Evolutionary conservation across 2,113 vertebrate genomes (phyloP), one percentile per base, ranked within the genome.

Genomic region (Poeciliopsis retropinna): DNA sequence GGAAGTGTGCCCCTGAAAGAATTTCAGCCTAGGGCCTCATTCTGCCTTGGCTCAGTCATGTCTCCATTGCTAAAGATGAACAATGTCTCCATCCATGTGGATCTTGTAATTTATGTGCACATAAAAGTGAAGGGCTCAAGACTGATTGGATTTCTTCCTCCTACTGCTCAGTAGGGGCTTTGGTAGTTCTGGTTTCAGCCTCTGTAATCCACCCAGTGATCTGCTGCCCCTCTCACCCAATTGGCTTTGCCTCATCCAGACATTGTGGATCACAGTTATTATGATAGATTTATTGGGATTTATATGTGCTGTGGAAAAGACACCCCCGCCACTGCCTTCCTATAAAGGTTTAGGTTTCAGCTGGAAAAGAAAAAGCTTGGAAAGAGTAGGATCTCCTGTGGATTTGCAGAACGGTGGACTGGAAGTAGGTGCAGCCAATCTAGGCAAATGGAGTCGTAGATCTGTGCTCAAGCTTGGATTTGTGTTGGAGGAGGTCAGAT

Each of bases 251-350:
- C 83, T 85, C 87, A 87, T 87, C 86, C 90, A 92, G 91, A 92
- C 89, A 89, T 68, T 0, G 44, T 80, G 91, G 89, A 93, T 92
- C 89, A 70, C 88, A 81, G 90, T 92, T 88, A 92, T 93, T 92
- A 90, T 89, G 85, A 90, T 88, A 85, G 90, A 91, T 93, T 92
- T 91, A 89, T 93, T 85, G 75, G 88, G 90, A 86, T 92, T 89
- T 87, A 86, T 86, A 87, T 73, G 70, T 34, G 74, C 84, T 67
- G 82, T 73, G 86, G 81, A 89, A 84, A 88, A 91, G 77, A 80
- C 70, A 61, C 72, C 80, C 64, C 54, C 72, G 28, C 72, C 69
- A 27, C 64, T 17, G 70, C 62, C 82, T 79, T 76, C 76, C 81
- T 69, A 83, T 84, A 70, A 77, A 85, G 79, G 84, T 89, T 92